Base-by-base conservation (phyloP, 2,113 vertebrate genomes). In the Tetrao urogallus region DNA sequence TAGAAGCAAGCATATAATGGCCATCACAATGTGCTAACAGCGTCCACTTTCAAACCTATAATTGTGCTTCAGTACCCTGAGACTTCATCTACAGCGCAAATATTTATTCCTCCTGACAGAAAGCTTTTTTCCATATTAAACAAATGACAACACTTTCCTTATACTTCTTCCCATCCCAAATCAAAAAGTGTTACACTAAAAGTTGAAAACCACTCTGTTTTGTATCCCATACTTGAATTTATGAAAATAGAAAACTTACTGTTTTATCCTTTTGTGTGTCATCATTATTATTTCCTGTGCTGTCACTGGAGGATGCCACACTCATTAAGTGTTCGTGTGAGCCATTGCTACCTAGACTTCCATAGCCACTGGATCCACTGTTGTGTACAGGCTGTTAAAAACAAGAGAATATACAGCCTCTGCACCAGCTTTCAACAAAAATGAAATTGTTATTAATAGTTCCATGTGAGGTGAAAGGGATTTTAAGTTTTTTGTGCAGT, bases 351-450 rank as follows among this genome's bases (percentile, higher is more conserved):
- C 98, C 99, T 43, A 99, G 97, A 95, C 99, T 99, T 42, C 99
- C 98, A 6, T 99, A 99, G 88, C 99, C 99, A 14, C 99, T 99
- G 94, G 99, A 99, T 95, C 99, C 98, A 32, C 98, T 98, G 92
- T 98, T 99, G 93, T 99, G 98, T 42, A 99, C 98, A 7, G 99
- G 99, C 99, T 99, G 94, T 14, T 60, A 75, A 93, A 22, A 92
- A 76, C 20, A 92, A 91, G 0, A 75, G 66, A 12, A 90, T 2
- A 56, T 2, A 93, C 40, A 75, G 42, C 10, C 17, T 43, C 11
- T 43, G 63, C 27, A 85, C 3, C 8, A 34, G 30, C n/a, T 85
- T 58, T 64, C 61, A 58, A 42, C 30, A 64, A 58, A 88, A 58
- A 10, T 30, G 6, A 57, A 73, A 63, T 6, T 10, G 5, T 42